Base-by-base conservation (phyloP, 2,888 invertebrate species). In the Parapristionchus giblindavisi region DNA sequence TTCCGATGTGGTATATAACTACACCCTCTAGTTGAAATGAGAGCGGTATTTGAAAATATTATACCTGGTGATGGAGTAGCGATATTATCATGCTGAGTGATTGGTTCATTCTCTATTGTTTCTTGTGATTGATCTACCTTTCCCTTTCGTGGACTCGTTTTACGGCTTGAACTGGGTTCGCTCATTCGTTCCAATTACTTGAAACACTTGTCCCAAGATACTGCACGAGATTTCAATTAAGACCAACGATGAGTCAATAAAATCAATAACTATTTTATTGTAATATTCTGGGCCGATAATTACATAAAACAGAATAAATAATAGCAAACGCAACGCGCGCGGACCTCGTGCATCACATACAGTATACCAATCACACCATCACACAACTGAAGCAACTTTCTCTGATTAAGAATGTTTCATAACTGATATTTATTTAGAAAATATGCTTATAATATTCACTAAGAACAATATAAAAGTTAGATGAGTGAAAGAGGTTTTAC, bases 1-100 rank as follows among this genome's bases (percentile, higher is more conserved):
- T 66, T 66, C 66, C 66, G 66, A 43, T 32, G 51, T 6, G 48
- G 14, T 21, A 4, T 29, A 29, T 21, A 21, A 21, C 48, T 32
- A 27, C 32, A 17, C 24, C 34, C 5, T 32, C 51, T 14, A 40
- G 40, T 38, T 27, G 3, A 11, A 51, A 51, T 5, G 4, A 32
- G 66, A 63, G 38, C 40, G 63, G 43, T 24, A 40, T 63, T 63
- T 40, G 40, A 63, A 66, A 32, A 21, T 48, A 14, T 48, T 21
- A 14, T 66, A 66, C 66, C 66, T 51, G 65, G 1, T 40, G 66
- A 36, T n/a, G n/a, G n/a, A 17, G 14, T 48, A 40, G 40, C 40
- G 27, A 43, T 27, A 40, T 11, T n/a, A 8, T 21, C 36, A 36
- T 34, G 36, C 24, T 60, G 36, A 36, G 36, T 38, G 3, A 8